Evolutionary conservation across 2,888 invertebrate species (phyloP), one percentile per base, ranked within the genome.

Genomic region (Andrena marginata): DNA sequence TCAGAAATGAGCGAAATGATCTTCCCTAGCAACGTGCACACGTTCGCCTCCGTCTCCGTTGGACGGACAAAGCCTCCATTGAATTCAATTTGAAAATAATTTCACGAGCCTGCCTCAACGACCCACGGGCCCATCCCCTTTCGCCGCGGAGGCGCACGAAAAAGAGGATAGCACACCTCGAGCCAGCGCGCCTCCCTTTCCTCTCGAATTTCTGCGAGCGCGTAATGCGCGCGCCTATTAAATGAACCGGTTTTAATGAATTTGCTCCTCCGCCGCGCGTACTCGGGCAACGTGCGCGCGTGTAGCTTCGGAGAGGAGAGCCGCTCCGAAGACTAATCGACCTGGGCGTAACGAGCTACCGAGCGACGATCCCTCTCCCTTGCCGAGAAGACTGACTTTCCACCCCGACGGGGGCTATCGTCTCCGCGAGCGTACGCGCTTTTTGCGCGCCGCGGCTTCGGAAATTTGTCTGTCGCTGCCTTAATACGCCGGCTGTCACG

Each of bases 401-500:
- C 20, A 29, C 51, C 29, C 8, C 63, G 42, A 48, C 60, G 75
- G 33, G 60, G 67, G 54, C 23, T 63, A 74, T 74, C 73, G 51
- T 75, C 82, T 68, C 80, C 72, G 71, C 79, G 85, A 84, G 69
- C 62, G 72, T 60, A 54, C 51, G 64, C 71, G 78, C 77, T 89
- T 88, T 88, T 88, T 88, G 82, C 77, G 54, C 42, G 16, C 7
- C 48, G 29, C 74, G 79, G 79, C 64, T 72, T 60, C 87, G 67
- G 84, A 87, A 89, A 88, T 89, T 88, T 89, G 89, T 88, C 88
- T 78, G 87, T 89, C 85, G 85, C 82, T 81, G 82, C 79, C 71
- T 89, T 87, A 85, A 88, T 89, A 81, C 79, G 82, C 80, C 76
- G 77, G 60, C 85, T 89, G 86, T 90, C 85, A 87, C 80, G 63